Evolutionary conservation across 2,888 invertebrate genomes (phyloP), one percentile per base, ranked within the genome.

Genomic region (Eubasilissa splendida): DNA sequence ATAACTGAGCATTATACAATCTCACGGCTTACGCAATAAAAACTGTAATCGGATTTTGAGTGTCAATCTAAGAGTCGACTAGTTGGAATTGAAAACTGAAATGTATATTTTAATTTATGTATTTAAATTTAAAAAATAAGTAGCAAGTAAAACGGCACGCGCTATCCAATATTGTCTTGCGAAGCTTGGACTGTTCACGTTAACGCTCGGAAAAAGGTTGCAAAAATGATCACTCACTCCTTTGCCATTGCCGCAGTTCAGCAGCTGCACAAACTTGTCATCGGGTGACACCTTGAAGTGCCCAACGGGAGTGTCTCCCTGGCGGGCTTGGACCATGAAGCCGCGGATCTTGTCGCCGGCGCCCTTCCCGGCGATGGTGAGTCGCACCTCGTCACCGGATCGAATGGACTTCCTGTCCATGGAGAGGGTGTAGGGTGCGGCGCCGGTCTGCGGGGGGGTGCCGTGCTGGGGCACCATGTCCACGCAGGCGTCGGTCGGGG

Each of bases 391-490:
- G 71, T 84, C 84, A 60, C 83, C 83, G 22, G 82, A 70, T 50
- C 84, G 78, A 80, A 81, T 80, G 31, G 71, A 88, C 88, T 89
- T 87, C 84, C 89, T 85, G 87, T 87, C 90, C 33, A 89, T 87
- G 10, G 87, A 88, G 66, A 93, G 87, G 79, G 87, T 89, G 87
- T 94, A 95, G 0, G 95, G 95, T 0, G 93, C 87, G 0, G 88
- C 84, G 0, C 88, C 85, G 12, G 87, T 88, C 87, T 94, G 93
- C 0, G 93, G 88, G 0, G 89, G 87, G 4, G 91, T 92, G 0
- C 92, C 92, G 86, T 95, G 95, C 85, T 92, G 91, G 0, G 95
- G 95, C 8, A 91, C 89, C 91, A 94, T 92, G 86, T 93, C 93
- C n/a, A 86, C 87, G 88, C 94, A 95, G 50, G 92, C 92, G 60